Base-by-base conservation (phyloP, 2,113 vertebrate species). In the Centrocercus urophasianus region DNA sequence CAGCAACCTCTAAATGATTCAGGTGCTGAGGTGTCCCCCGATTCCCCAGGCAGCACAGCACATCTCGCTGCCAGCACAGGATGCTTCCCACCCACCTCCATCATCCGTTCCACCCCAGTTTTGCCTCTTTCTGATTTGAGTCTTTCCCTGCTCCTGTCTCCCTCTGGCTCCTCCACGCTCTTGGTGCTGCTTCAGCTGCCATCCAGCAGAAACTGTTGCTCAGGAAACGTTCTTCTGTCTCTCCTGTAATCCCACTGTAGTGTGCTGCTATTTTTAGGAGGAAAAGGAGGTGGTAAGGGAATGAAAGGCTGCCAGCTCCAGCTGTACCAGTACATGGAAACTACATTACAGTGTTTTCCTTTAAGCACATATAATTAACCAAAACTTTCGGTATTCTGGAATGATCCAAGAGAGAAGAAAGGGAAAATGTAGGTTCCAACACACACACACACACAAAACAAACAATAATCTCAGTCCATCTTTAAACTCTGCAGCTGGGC, bases 1-100 rank as follows among this genome's bases (percentile, higher is more conserved):
- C 34, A 9, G 79, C 83, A 75, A 43, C 89, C 93, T 74, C 80
- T 97, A 54, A 95, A 96, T 93, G 85, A 96, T 89, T 96, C 77
- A 96, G 75, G 43, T 7, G 48, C 71, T 79, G 88, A 92, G 93
- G 73, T 72, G 92, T 83, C 67, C 90, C 59, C 57, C 54, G 47
- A 4, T 17, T 95, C 88, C 92, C 94, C 2, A 2, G 47, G 74
- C 71, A 76, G 87, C 12, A 25, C 91, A 93, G 14, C 14, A 73
- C 83, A 59, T 45, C 32, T 50, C 12, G 1, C 22, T 28, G 2
- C 36, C 84, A 28, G 7, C 0, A 28, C 82, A 22, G 10, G 0
- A 25, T 2, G 3, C 66, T 80, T 79, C 47, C 81, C 24, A 28
- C 42, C 73, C 45, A 57, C 42, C 57, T 81, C 28, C 25, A 34